Evolutionary conservation across 2,888 invertebrate species (phyloP).

Genomic region (Chrysolina haemoptera): DNA sequence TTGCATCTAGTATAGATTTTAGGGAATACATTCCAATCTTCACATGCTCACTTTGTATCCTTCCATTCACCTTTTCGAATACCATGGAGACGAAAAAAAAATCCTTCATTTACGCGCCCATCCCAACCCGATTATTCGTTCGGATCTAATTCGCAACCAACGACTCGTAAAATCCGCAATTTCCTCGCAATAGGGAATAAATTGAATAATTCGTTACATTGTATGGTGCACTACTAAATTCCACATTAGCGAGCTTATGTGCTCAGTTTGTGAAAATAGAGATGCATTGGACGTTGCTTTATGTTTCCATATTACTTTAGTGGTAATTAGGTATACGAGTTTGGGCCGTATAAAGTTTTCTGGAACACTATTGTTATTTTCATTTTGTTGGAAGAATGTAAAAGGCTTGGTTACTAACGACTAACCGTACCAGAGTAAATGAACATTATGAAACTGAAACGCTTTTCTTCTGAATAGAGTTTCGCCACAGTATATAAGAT

Average conservation of each 20-base stretch:
- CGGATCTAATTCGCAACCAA: neutral
- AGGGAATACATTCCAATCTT: too few species aligned
- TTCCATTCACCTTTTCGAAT: too few species aligned
- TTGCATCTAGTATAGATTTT: too few species aligned
- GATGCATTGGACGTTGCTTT: slow-evolving; percentile 20
- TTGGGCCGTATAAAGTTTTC: neutral
- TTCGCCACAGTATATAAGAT: too few species aligned
- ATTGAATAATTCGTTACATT: slow-evolving; percentile 35
- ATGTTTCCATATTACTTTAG: slow-evolving; percentile 3
- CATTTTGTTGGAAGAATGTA: neutral
- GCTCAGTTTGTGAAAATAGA: slow-evolving; percentile 25
- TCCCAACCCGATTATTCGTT: neutral
- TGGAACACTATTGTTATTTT: neutral
- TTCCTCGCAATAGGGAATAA: slow-evolving; percentile 33
- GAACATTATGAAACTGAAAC: too few species aligned
- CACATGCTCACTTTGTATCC: too few species aligned
- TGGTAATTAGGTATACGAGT: slow-evolving; percentile 9
- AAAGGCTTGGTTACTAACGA: too few species aligned
- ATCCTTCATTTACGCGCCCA: neutral
- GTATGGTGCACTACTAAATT: slow-evolving; percentile 29
- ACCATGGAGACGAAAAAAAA: neutral
- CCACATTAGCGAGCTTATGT: slow-evolving; percentile 36
- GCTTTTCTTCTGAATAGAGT: too few species aligned
- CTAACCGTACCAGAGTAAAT: too few species aligned
- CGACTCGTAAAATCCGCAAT: neutral